These are phyloP conservation scores for Physella acuta DNA, from an alignment of 1,140 invertebrate genomes.

Conservation along the genomic window DNA sequence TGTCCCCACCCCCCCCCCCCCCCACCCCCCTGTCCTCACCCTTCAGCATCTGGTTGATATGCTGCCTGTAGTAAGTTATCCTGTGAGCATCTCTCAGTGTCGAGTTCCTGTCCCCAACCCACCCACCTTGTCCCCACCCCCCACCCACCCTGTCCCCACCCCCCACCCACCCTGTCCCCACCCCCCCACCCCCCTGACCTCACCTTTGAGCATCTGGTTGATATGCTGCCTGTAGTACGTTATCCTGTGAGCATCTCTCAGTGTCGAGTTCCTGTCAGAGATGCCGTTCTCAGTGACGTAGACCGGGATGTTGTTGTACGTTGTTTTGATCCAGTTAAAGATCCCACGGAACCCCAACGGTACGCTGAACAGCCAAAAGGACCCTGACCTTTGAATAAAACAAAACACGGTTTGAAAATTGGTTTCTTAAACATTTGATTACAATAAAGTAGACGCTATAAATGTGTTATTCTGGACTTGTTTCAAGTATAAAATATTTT, in stretches of 20 bases:
- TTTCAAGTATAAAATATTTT: neutral
- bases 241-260: slow-evolving; percentile 63
- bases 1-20: slow-evolving; percentile 61
- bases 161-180: too few species aligned
- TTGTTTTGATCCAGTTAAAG: slow-evolving; percentile 66
- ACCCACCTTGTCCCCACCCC: slow-evolving; percentile 53
- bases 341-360: slow-evolving; percentile 66
- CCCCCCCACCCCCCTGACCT: neutral
- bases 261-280: slow-evolving; percentile 57
- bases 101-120: slow-evolving; percentile 59
- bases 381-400: slow-evolving; percentile 29
- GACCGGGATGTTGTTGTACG: slow-evolving; percentile 66
- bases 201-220: slow-evolving; percentile 64
- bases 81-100: slow-evolving; percentile 64
- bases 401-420: neutral
- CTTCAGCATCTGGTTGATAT: slow-evolving; percentile 67
- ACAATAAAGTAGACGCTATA: neutral
- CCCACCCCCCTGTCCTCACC: slow-evolving; percentile 47
- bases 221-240: slow-evolving; percentile 65
- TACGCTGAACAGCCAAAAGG: slow-evolving; percentile 46
- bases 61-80: slow-evolving; percentile 62
- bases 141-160: slow-evolving; percentile 70
- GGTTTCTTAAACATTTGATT: neutral
- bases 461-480: neutral
- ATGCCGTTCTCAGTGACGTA: slow-evolving; percentile 72